Evolutionary conservation across 1,140 invertebrate species (phyloP).

Genomic region (Aphelenchoides avenae): DNA sequence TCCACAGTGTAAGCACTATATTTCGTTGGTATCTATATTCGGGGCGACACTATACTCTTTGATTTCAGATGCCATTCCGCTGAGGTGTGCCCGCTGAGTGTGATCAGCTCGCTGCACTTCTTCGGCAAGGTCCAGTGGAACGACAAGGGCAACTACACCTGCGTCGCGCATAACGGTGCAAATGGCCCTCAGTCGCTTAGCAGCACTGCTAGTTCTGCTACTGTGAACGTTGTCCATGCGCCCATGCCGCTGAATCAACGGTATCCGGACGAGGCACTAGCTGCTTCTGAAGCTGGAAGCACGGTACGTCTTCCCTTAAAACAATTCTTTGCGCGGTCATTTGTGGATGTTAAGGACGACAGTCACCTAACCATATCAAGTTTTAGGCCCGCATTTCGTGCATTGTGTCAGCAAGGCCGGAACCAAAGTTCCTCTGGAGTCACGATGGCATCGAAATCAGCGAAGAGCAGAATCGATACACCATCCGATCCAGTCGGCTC

Average conservation of each 20-base stretch:
- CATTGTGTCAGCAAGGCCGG: slow-evolving; percentile 39
- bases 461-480: slow-evolving; percentile 16
- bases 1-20: background rate
- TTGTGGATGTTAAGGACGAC: background rate
- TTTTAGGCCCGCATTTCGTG: slow-evolving; percentile 34
- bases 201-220: too few relatives aligned
- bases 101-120: slow-evolving; percentile 21
- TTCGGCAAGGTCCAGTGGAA: slow-evolving; percentile 25
- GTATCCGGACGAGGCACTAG: slow-evolving; percentile 19
- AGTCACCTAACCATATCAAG: slow-evolving; percentile 10
- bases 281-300: slow-evolving; percentile 37
- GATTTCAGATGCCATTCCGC: too few relatives aligned
- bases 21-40: too few relatives aligned
- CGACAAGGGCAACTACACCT: slow-evolving; percentile 47
- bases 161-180: slow-evolving; percentile 31
- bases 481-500: slow-evolving; percentile 4
- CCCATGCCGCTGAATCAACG: slow-evolving; percentile 32
- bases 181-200: background rate
- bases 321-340: too few relatives aligned
- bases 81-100: too few relatives aligned
- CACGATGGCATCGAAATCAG: slow-evolving; percentile 31
- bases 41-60: too few relatives aligned
- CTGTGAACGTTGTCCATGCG: slow-evolving; percentile 28
- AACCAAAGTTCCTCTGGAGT: slow-evolving; percentile 36
- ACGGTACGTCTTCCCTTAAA: slow-evolving; percentile 22